Conservation (phyloP, 2,113 vertebrate genomes). For the Perca flavescens region DNA sequence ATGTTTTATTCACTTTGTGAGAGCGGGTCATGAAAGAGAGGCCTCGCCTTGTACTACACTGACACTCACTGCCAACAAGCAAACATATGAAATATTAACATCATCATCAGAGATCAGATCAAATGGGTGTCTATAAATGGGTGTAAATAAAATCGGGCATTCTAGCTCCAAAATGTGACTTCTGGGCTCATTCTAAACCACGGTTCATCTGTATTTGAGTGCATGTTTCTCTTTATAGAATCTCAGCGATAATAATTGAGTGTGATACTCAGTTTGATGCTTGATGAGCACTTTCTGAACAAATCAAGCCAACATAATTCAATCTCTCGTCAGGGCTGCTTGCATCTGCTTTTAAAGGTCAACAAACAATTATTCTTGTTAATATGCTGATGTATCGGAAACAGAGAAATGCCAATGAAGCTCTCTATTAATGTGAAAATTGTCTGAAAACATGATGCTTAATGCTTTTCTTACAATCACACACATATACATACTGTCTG, state of each 20-base stretch:
- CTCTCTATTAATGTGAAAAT: neutral
- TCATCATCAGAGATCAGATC: slow-evolving; percentile 68
- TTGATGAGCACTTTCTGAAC: slow-evolving; percentile 52
- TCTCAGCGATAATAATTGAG: slow-evolving; percentile 13
- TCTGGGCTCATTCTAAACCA: neutral
- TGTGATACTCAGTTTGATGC: slow-evolving; percentile 25
- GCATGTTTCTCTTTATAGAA: neutral
- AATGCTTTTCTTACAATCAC: neutral
- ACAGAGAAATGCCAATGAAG: neutral
- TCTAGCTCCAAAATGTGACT: neutral
- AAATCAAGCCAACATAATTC: slow-evolving; percentile 61
- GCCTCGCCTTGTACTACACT: slow-evolving; percentile 70
- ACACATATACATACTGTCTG: neutral
- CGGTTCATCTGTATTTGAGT: slow-evolving; percentile 5
- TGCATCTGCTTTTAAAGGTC: slow-evolving; percentile 55
- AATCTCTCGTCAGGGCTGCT: slow-evolving; percentile 29
- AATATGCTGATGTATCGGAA: slow-evolving; percentile 17
- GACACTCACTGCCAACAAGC: slow-evolving; percentile 75
- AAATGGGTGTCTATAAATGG: slow-evolving; percentile 48
- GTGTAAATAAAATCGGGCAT: neutral
- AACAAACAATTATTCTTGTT: slow-evolving; percentile 32
- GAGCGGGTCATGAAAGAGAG: slow-evolving; percentile 71
- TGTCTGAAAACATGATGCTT: neutral
- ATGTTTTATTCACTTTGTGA: slow-evolving; percentile 86
- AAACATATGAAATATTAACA: slow-evolving; percentile 84